A percentile compares a stretch with the other conserved stretches of the same genome.
These are phyloP conservation scores for Margaritifera margaritifera DNA, from an alignment of 2,888 invertebrate species.

Conservation along the genomic window DNA sequence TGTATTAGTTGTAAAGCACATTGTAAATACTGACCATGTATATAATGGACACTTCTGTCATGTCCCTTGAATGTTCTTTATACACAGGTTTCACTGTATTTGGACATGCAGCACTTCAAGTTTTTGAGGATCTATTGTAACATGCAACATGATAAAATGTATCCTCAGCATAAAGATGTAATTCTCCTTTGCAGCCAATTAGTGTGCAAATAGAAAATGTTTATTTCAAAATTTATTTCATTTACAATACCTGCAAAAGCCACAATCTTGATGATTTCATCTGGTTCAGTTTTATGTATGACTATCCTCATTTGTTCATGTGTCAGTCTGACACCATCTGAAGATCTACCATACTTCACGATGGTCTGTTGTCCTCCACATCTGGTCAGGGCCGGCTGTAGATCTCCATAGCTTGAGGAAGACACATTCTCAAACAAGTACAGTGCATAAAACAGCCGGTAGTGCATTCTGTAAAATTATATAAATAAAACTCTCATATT, in stretches of 20 bases:
- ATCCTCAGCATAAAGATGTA: too few species aligned
- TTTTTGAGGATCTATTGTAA: too few species aligned
- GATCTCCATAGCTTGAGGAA: conserved; percentile 43
- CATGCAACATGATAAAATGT: too few species aligned
- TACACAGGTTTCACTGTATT: too few species aligned
- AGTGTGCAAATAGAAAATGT: too few species aligned
- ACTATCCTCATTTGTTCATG: conserved; percentile 69
- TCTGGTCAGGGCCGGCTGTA: conserved; percentile 40
- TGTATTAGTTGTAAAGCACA: too few species aligned
- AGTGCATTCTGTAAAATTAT: conserved; percentile 57
- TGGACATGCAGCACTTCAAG: too few species aligned
- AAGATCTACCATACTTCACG: conserved; percentile 50
- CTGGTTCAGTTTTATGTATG: conserved; percentile 52
- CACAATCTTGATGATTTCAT: conserved; percentile 66
- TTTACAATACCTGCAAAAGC: conserved; percentile 65
- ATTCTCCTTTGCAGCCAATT: too few species aligned
- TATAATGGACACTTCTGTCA: too few species aligned
- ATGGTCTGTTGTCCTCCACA: conserved; percentile 62
- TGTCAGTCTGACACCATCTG: conserved; percentile 56
- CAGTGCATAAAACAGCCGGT: conserved; percentile 65
- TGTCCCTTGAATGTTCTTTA: too few species aligned
- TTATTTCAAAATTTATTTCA: too few species aligned
- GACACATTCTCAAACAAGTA: conserved; percentile 66
- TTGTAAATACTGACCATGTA: too few species aligned
- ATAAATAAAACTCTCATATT: conserved; percentile 3